Evolutionary conservation across 2,797 vertebrate species (phyloP).

Genomic region (Hydrophis major): DNA sequence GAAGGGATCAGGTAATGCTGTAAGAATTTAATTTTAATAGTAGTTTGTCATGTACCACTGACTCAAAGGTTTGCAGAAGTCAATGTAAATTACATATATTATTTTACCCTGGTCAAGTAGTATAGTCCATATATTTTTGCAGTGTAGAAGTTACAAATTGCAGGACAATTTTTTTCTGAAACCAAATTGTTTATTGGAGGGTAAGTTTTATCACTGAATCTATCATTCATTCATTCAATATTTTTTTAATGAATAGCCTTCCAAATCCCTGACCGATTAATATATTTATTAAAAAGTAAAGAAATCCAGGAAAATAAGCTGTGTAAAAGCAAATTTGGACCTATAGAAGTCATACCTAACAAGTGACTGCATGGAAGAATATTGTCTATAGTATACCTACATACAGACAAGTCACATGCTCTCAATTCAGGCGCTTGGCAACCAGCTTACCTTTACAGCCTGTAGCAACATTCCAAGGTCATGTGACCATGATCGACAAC

Average conservation of each 20-base stretch:
- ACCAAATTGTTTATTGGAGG: too few relatives aligned
- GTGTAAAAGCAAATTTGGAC: background rate
- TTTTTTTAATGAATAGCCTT: background rate
- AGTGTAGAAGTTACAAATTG: too few relatives aligned
- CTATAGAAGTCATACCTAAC: background rate
- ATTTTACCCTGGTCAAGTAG: too few relatives aligned
- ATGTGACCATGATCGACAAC: background rate
- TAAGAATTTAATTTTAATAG: too few relatives aligned
- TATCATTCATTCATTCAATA: background rate
- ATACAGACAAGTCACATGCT: background rate
- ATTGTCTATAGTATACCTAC: background rate
- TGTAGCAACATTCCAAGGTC: background rate
- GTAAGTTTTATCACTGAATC: too few relatives aligned
- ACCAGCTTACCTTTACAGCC: background rate
- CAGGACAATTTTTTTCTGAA: too few relatives aligned
- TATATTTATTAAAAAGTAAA: background rate
- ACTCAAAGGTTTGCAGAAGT: too few relatives aligned
- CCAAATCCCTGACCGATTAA: background rate
- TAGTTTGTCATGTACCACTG: too few relatives aligned
- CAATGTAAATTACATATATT: too few relatives aligned
- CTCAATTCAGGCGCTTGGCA: background rate
- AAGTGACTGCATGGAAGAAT: background rate
- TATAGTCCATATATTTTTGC: too few relatives aligned
- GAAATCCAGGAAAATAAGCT: background rate
- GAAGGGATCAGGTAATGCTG: too few relatives aligned